Evolutionary conservation across 30 jellyfish, hydroid and myxozoan genomes (phyloP).

Genomic region (Hydractinia symbiolongicarpus): DNA sequence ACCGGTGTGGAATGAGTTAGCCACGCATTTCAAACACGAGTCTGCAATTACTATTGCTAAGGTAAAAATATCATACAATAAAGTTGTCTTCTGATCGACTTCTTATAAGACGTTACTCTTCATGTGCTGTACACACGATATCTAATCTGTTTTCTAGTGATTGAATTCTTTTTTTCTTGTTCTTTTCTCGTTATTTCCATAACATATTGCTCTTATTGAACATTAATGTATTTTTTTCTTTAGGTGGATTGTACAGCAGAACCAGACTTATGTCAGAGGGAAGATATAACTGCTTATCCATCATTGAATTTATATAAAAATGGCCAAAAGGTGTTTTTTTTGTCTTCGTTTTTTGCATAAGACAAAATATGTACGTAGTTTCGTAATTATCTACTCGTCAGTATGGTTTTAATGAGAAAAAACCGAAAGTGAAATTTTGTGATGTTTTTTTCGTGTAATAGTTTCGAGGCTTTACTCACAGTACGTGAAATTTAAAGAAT

Average conservation of each 20-base stretch:
- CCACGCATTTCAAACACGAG: conserved; percentile 35
- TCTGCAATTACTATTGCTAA: conserved; percentile 57
- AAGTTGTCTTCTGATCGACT: not conserved
- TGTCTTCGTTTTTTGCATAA: no score
- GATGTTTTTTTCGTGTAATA: no score
- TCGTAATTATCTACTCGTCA: no score
- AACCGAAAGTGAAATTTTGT: no score
- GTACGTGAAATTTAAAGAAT: no score
- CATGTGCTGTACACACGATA: not conserved
- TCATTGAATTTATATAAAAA: conserved; percentile 38
- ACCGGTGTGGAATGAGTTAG: conserved; percentile 80
- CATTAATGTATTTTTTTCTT: not conserved
- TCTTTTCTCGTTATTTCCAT: not conserved
- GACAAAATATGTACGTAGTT: no score
- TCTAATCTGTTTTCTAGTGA: not conserved
- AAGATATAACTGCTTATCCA: conserved; percentile 61
- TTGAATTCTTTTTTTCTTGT: not conserved
- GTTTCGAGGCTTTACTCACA: no score
- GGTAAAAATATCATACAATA: conserved; percentile 9
- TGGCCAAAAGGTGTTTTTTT: conserved; percentile 42
- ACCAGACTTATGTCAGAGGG: conserved; percentile 38
- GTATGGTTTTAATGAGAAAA: no score
- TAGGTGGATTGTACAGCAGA: conserved; percentile 76
- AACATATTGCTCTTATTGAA: not conserved
- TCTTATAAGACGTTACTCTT: not conserved